Evolutionary conservation across 2,888 invertebrate genomes (phyloP).

Genomic region (Serrognathus titanus): DNA sequence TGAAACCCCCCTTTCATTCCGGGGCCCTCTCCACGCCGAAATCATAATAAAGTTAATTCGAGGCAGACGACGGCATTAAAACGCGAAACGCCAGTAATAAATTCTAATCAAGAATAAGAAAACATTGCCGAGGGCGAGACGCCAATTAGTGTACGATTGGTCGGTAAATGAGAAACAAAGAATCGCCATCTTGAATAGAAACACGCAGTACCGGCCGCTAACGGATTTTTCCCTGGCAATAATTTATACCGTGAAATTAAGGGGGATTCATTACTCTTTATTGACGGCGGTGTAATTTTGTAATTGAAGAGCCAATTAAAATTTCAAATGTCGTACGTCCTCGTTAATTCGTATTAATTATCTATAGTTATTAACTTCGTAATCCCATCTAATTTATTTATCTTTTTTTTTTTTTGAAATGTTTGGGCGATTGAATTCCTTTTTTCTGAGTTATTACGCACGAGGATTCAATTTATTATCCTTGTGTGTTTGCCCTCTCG

Average conservation of each 20-base stretch:
- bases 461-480: too few species aligned
- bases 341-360: slow-evolving; percentile 4
- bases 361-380: neutral
- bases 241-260: slow-evolving; percentile 3
- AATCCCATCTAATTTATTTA: too few species aligned
- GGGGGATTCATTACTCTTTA: slow-evolving; percentile 13
- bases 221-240: neutral
- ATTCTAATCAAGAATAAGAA: slow-evolving; percentile 38
- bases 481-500: too few species aligned
- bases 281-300: slow-evolving; percentile 14
- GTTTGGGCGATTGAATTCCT: too few species aligned
- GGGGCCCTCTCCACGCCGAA: slow-evolving; percentile 27
- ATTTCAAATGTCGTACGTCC: slow-evolving; percentile 3
- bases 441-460: too few species aligned
- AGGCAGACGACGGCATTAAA: slow-evolving; percentile 37
- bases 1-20: slow-evolving; percentile 4
- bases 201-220: too few species aligned
- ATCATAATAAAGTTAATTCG: slow-evolving; percentile 40
- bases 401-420: too few species aligned
- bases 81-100: slow-evolving; percentile 36
- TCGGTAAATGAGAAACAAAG: slow-evolving; percentile 24
- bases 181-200: slow-evolving; percentile 14
- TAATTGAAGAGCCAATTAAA: slow-evolving; percentile 17
- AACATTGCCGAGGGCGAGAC: slow-evolving; percentile 33
- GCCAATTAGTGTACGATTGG: slow-evolving; percentile 39